phyloP scores from a whole-genome alignment of 2,797 vertebrate species.

The Chrosomus eos region DNA sequence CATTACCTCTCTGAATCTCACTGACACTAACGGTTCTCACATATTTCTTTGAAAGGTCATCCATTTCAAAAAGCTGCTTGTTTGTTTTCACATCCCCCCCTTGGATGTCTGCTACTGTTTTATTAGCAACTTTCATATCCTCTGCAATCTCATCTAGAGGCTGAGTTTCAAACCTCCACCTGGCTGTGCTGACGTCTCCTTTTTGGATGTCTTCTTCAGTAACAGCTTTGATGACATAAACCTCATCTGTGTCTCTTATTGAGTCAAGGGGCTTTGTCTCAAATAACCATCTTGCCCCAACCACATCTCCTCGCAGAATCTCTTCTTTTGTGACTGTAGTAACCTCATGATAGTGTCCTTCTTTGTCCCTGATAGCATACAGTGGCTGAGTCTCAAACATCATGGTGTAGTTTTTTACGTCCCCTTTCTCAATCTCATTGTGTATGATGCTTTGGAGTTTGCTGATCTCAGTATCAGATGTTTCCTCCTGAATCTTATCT shows the following conservation, averaged over 20 bases:
- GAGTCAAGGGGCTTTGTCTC: slow-evolving; percentile 92
- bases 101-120: slow-evolving; percentile 81
- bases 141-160: slow-evolving; percentile 89
- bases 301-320: slow-evolving; percentile 87
- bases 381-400: slow-evolving; percentile 93
- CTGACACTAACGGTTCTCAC: slow-evolving; percentile 90
- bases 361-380: slow-evolving; percentile 89
- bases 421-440: slow-evolving; percentile 82
- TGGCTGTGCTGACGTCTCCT: slow-evolving; percentile 87
- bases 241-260: slow-evolving; percentile 85
- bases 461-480: slow-evolving; percentile 70
- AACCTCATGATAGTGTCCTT: slow-evolving; percentile 92
- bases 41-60: slow-evolving; percentile 76
- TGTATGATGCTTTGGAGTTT: slow-evolving; percentile 74
- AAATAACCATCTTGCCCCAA: slow-evolving; percentile 92
- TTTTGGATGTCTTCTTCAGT: slow-evolving; percentile 91
- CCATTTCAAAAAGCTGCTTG: slow-evolving; percentile 85
- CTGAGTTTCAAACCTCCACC: slow-evolving; percentile 92
- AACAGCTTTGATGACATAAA: slow-evolving; percentile 92
- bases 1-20: slow-evolving; percentile 90
- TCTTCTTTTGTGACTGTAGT: slow-evolving; percentile 94
- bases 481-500: slow-evolving; percentile 88
- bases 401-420: slow-evolving; percentile 92
- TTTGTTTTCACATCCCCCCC: slow-evolving; percentile 87
- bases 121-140: slow-evolving; percentile 77